Conservation (phyloP, 2,888 invertebrate species). For the Epistrophella euchroma region DNA sequence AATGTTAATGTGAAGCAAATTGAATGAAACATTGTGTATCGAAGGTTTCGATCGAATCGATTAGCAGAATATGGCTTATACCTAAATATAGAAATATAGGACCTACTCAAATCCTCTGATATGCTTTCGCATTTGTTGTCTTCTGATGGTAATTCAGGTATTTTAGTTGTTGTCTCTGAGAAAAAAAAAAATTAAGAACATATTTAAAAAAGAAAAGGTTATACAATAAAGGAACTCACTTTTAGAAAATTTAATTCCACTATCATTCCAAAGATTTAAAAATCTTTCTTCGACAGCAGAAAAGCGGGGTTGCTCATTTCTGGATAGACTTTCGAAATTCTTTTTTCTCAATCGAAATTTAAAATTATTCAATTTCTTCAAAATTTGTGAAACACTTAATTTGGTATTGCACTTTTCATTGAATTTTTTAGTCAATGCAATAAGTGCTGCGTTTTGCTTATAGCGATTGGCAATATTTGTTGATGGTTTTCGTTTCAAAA, state of each 20-base stretch:
- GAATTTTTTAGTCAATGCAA: conserved; percentile 1
- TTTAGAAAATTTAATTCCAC: not conserved
- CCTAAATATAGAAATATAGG: not conserved
- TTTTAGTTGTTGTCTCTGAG: not conserved
- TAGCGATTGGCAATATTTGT: not conserved
- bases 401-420: conserved; percentile 6
- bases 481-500: not conserved
- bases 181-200: not conserved
- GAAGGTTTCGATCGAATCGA: too few relatives aligned
- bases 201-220: not conserved
- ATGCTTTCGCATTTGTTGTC: not conserved
- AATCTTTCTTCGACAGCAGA: not conserved
- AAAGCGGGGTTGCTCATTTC: not conserved
- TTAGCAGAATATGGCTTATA: not conserved
- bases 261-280: conserved; percentile 10
- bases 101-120: not conserved
- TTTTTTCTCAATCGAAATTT: conserved; percentile 21
- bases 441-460: not conserved
- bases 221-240: not conserved
- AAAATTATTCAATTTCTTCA: conserved; percentile 20
- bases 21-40: not conserved
- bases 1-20: not conserved
- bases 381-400: conserved; percentile 10
- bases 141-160: not conserved
- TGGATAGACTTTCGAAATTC: conserved; percentile 1